phyloP scores from a whole-genome alignment of 2,797 vertebrate species.

The Natrix natrix region DNA sequence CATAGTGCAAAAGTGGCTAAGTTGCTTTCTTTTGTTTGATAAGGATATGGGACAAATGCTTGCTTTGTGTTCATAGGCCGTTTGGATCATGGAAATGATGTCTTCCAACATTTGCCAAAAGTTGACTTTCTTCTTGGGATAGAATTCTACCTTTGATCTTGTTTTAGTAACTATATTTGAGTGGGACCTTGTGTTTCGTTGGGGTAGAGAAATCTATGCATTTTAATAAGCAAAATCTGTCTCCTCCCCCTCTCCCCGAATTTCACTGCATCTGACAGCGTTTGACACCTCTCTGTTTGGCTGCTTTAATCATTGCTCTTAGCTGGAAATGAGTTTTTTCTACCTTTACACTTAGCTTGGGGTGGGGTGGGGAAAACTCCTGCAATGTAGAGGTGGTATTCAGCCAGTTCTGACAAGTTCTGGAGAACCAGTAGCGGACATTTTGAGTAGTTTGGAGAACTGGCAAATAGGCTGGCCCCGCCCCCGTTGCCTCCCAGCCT shows the following conservation, averaged over 20 bases:
- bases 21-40: not conserved
- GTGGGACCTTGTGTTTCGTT: not conserved
- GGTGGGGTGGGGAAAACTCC: not conserved
- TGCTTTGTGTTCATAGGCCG: not conserved
- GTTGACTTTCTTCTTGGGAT: not conserved
- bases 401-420: too few species aligned
- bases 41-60: not conserved
- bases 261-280: not conserved
- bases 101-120: not conserved
- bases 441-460: too few species aligned
- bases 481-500: too few species aligned
- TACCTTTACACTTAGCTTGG: not conserved
- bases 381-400: too few species aligned
- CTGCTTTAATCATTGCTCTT: not conserved
- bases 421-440: too few species aligned
- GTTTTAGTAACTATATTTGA: not conserved
- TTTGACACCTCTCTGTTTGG: not conserved
- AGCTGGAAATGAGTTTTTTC: not conserved
- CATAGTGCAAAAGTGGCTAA: not conserved
- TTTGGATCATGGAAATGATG: not conserved
- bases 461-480: too few species aligned
- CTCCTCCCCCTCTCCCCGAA: accelerated
- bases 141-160: not conserved
- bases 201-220: not conserved
- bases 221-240: not conserved